Conservation (phyloP, 2,113 vertebrate genomes). For the Petaurus breviceps region DNA sequence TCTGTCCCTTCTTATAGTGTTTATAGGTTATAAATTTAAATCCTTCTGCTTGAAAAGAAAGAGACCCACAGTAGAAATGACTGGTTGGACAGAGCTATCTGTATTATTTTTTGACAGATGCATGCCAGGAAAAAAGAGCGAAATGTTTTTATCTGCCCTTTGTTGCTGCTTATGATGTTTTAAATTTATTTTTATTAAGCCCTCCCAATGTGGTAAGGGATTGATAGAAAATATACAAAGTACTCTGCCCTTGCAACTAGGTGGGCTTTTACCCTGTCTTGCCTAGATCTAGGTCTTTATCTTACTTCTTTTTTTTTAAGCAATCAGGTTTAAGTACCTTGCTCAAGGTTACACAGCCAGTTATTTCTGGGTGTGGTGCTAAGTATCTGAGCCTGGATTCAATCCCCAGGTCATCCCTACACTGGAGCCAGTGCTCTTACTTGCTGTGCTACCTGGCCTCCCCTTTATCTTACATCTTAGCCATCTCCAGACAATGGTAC, state of each 20-base stretch:
- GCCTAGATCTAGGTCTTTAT: neutral
- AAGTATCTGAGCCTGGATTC: too few relatives aligned
- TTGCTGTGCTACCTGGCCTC: too few relatives aligned
- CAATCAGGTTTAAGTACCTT: too few relatives aligned
- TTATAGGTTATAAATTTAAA: conserved; percentile 29
- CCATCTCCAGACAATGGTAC: neutral
- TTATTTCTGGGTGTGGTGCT: too few relatives aligned
- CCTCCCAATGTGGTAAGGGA: conserved; percentile 29
- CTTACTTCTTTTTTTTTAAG: too few relatives aligned
- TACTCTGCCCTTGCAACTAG: neutral
- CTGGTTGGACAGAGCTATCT: conserved; percentile 21
- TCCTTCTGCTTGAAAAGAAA: conserved; percentile 32
- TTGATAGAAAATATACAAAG: conserved; percentile 33
- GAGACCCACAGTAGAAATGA: conserved; percentile 19
- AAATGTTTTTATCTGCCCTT: neutral
- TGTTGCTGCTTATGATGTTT: conserved; percentile 18
- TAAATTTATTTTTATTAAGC: conserved; percentile 46
- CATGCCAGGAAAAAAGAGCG: conserved; percentile 35
- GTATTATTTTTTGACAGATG: neutral
- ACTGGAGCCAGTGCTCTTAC: too few relatives aligned
- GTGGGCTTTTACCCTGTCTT: neutral
- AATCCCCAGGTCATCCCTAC: too few relatives aligned
- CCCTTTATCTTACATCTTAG: neutral
- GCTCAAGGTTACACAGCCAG: too few relatives aligned
- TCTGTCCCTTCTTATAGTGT: neutral